Conservation (phyloP, 37 sponge, comb jelly and placozoan species). For the Ianthella basta region DNA sequence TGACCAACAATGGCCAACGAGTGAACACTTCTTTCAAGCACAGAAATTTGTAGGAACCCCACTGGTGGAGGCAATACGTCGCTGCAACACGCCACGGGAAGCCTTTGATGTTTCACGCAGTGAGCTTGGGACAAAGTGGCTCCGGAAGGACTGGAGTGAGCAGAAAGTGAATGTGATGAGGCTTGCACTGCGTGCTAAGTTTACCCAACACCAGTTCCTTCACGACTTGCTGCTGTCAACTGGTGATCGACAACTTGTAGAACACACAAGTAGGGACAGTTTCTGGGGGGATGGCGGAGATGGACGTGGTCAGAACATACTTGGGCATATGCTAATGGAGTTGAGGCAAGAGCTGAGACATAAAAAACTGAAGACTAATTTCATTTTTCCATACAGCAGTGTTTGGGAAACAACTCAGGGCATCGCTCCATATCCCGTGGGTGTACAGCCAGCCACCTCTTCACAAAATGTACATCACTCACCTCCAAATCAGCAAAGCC, state of each 20-base stretch:
- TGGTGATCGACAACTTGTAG: conserved; percentile 30
- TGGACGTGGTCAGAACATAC: conserved; percentile 56
- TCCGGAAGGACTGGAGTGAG: conserved; percentile 54
- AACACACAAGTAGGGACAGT: conserved; percentile 48
- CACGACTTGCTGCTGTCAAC: conserved; percentile 31
- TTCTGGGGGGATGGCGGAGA: conserved; percentile 80
- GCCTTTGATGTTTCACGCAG: conserved; percentile 57
- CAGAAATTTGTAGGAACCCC: conserved; percentile 75
- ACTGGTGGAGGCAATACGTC: conserved; percentile 22
- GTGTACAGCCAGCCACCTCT: too few relatives aligned
- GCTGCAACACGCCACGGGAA: conserved; percentile 23
- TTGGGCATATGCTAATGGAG: conserved; percentile 43
- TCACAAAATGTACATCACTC: too few relatives aligned
- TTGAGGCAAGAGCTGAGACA: conserved; percentile 6
- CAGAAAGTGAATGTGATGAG: conserved; percentile 54
- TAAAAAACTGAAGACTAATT: too few relatives aligned
- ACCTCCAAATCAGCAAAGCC: too few relatives aligned
- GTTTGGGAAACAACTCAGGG: too few relatives aligned
- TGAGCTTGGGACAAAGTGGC: conserved; percentile 44
- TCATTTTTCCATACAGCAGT: too few relatives aligned
- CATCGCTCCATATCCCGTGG: too few relatives aligned
- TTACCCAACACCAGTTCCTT: conserved; percentile 46
- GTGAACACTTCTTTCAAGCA: conserved; percentile 73
- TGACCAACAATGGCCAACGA: conserved; percentile 41
- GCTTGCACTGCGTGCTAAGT: conserved; percentile 56